Evolutionary conservation across 2,888 invertebrate genomes (phyloP).

Genomic region (Periphyllus acericola): DNA sequence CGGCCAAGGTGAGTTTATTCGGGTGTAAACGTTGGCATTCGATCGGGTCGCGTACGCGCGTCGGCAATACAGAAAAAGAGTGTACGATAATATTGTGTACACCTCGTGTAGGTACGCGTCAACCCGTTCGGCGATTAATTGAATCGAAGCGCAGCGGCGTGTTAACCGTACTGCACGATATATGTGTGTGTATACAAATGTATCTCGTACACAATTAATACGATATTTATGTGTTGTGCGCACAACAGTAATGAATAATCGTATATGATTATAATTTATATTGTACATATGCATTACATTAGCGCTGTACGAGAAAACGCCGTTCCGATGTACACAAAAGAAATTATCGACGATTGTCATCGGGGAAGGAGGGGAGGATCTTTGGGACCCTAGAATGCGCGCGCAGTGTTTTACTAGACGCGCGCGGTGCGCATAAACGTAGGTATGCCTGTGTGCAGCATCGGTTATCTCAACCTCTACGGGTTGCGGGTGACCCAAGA

Average conservation of each 20-base stretch:
- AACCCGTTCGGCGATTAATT: conserved; percentile 10
- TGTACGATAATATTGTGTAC: no score
- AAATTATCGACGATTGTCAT: conserved; percentile 15
- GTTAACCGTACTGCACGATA: no score
- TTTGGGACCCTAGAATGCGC: no score
- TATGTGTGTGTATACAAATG: neutral
- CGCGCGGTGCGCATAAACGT: no score
- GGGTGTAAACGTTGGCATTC: conserved; percentile 22
- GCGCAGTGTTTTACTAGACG: no score
- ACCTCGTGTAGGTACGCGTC: neutral
- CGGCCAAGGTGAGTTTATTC: neutral
- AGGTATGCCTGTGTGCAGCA: no score
- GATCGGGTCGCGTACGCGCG: neutral
- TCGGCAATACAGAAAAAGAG: no score
- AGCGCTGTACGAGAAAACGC: neutral
- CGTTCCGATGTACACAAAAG: neutral
- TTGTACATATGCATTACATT: no score
- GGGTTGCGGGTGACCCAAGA: no score
- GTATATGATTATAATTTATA: no score
- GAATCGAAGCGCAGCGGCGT: conserved; percentile 1
- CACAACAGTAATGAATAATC: neutral
- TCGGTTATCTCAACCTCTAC: no score
- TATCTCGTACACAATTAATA: neutral
- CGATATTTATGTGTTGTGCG: neutral
- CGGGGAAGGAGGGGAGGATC: no score